Conservation (phyloP, 2,113 vertebrate species). For the Arizona elegans region DNA sequence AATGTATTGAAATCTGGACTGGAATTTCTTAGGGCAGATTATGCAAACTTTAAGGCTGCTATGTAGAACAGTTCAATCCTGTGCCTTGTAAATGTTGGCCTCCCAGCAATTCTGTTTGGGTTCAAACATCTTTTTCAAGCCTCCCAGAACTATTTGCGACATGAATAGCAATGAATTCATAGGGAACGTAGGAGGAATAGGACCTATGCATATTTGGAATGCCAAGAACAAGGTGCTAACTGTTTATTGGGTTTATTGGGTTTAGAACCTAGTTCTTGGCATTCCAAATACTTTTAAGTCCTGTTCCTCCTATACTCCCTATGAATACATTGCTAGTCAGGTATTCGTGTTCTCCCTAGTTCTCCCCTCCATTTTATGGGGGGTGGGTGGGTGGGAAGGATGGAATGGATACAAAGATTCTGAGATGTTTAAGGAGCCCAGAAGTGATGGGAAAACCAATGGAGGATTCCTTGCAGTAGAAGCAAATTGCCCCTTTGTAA, state of each 20-base stretch:
- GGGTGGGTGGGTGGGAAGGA: neutral
- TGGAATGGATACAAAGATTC: neutral
- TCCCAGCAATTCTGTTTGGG: neutral
- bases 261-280: neutral
- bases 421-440: neutral
- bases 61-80: neutral
- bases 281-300: neutral
- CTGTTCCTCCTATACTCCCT: neutral
- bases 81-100: neutral
- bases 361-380: neutral
- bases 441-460: neutral
- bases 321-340: neutral
- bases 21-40: neutral
- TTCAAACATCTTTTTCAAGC: neutral
- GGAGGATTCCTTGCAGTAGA: neutral
- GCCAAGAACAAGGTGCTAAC: neutral
- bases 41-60: neutral
- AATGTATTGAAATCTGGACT: neutral
- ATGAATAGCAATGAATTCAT: neutral
- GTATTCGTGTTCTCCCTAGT: no score
- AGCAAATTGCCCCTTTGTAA: neutral
- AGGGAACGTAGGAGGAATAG: neutral
- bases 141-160: neutral
- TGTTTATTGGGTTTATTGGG: neutral
- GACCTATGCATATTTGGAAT: neutral